Base-by-base conservation (phyloP, 2,888 invertebrate genomes). In the Calameuta pallipes region DNA sequence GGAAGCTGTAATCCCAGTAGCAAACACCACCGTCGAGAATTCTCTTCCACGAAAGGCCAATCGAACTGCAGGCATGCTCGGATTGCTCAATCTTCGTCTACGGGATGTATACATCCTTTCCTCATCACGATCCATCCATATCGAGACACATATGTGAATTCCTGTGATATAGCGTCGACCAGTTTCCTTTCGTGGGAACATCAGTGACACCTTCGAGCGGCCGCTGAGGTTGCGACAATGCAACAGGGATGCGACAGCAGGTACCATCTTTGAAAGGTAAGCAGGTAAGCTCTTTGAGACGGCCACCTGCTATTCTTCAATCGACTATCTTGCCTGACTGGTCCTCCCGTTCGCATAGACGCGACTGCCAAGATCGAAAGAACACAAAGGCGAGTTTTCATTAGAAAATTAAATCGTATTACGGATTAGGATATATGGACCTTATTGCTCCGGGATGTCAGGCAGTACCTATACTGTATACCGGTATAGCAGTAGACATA, bases 361-460 rank as follows among this genome's bases (percentile, higher is more conserved):
- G 79, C 36, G 79, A 80, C 77, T 56, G 9, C 56, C 9, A 23
- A 3, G 56, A 56, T 56, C 56, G 56, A 56, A 23, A 75, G 76
- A 11, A 33, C 80, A 80, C 81, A 83, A 81, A 82, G 78, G 74
- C 78, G 69, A 41, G 75, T 79, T 81, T 80, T 81, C 81, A 79
- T 77, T 82, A 79, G 75, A 78, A 75, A 79, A 80, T 75, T 74
- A 74, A 76, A 76, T 78, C 82, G 76, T 56, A 78, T 73, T 78
- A 73, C 31, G 85, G 83, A 84, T 85, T 85, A 85, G 82, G 77
- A 71, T 34, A 30, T 31, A 23, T 71, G 71, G 71, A 3, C 9
- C 2, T 15, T 23, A 56, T 56, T 56, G 56, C 56, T 56, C 23
- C 23, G 56, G 56, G 56, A 56, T 56, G 56, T 9, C 56, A 56